Percentiles rank a stretch among this genome's conserved stretches.
phyloP scores from a whole-genome alignment of 2,888 invertebrate genomes.

The Drosophila anomalata region DNA sequence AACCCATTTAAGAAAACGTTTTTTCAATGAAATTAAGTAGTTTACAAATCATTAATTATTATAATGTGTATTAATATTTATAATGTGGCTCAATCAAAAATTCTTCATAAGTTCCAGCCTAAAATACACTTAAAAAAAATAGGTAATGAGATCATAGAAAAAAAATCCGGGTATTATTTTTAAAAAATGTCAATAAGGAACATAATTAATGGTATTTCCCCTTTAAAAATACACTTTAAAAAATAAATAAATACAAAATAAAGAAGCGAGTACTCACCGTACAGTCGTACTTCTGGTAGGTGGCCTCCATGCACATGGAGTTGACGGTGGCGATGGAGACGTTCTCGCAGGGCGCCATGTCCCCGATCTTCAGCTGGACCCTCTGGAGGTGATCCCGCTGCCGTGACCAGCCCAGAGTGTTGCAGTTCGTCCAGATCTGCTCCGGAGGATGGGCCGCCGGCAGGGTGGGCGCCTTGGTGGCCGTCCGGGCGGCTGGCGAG shows the following conservation, averaged over 20 bases:
- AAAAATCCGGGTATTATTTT: no score
- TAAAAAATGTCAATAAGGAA: no score
- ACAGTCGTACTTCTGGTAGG: constrained; percentile 92
- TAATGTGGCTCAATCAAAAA: no score
- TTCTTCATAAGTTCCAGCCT: no score
- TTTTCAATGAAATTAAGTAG: neutral
- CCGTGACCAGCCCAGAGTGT: constrained; percentile 93
- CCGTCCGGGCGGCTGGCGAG: constrained; percentile 15
- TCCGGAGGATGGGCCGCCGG: constrained; percentile 45
- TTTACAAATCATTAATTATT: no score
- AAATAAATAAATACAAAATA: neutral
- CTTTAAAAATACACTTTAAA: neutral
- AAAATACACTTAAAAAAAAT: no score
- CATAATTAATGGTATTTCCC: no score
- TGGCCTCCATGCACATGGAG: constrained; percentile 92
- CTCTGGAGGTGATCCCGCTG: constrained; percentile 93
- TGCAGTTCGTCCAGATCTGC: constrained; percentile 87
- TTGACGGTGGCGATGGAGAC: constrained; percentile 93
- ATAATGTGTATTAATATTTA: neutral
- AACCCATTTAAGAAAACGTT: no score
- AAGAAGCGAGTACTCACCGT: constrained; percentile 87
- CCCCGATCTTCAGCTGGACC: constrained; percentile 89
- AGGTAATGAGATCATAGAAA: no score
- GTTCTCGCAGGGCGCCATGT: constrained; percentile 93
- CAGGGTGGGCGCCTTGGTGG: constrained; percentile 19